phyloP scores from a whole-genome alignment of 2,797 vertebrate species.

The Pseudopleuronectes americanus region DNA sequence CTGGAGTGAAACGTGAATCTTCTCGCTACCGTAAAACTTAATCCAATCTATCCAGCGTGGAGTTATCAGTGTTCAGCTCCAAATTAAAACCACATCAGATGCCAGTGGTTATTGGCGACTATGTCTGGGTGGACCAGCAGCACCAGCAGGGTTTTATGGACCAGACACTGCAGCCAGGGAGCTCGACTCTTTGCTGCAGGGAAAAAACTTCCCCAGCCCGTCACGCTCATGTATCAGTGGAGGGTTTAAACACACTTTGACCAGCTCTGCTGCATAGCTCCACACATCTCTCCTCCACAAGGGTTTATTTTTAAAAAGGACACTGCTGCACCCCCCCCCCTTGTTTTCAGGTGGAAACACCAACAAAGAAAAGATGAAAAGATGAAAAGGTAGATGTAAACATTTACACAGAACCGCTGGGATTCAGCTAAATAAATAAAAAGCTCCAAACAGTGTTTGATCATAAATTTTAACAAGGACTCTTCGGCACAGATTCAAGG shows the following conservation, averaged over 20 bases:
- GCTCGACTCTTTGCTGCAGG: conserved; percentile 42
- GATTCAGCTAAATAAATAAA: conserved; percentile 35
- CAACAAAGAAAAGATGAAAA: conserved; percentile 3
- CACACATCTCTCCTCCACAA: conserved; percentile 23
- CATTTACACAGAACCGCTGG: conserved; percentile 13
- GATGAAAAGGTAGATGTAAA: conserved; percentile 36
- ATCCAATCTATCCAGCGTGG: conserved; percentile 35
- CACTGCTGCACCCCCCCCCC: background rate
- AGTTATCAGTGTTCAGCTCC: conserved; percentile 56
- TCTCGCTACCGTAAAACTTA: conserved; percentile 18
- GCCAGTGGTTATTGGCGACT: conserved; percentile 53
- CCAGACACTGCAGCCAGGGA: conserved; percentile 15
- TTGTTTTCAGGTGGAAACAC: conserved; percentile 12
- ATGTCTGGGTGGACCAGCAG: conserved; percentile 25
- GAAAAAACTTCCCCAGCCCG: conserved; percentile 38
- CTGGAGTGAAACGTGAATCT: conserved; percentile 17
- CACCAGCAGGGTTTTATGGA: conserved; percentile 54
- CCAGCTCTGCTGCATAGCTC: conserved; percentile 27
- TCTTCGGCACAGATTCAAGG: conserved; percentile 17
- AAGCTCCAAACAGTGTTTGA: conserved; percentile 33
- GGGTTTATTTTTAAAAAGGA: conserved; percentile 27
- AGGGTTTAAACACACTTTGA: conserved; percentile 37
- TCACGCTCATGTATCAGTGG: conserved; percentile 23
- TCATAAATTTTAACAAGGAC: conserved; percentile 33
- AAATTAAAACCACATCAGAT: conserved; percentile 48